Evolutionary conservation across 2,113 vertebrate genomes (phyloP), one percentile per base, ranked within the genome.

Genomic region (Triplophysa tibetana): DNA sequence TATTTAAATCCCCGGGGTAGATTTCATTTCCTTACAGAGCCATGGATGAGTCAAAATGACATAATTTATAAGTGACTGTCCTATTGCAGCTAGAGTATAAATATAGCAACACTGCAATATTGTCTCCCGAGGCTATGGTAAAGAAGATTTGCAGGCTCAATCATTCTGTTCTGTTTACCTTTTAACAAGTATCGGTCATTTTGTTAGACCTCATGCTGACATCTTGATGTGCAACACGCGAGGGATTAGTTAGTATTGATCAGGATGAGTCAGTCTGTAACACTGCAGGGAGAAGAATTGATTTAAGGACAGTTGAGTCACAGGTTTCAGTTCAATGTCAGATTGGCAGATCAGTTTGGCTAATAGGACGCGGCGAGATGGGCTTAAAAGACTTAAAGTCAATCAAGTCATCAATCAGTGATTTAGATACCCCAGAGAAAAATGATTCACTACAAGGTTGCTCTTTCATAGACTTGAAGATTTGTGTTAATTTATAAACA

Each of bases 161-260:
- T 56, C n/a, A 14, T 64, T 79, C 70, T 69, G 21, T 60, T 29
- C 41, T 63, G 41, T 74, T 52, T 68, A 70, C 24, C n/a, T 68
- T 33, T 23, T 50, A 56, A 13, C 62, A 73, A n/a, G 33, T 75
- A 41, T 26, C 50, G 24, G 33, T 4, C 8, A 43, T 54, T 75
- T 75, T 54, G 67, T 75, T 81, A 16, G 63, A 41, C 29, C 26
- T 38, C 54, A 16, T 14, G 73, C 52, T 78, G 64, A 21, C 9
- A 61, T 61, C 8, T 33, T 7, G 10, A 38, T 63, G 14, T 54
- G 0, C 23, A 60, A 7, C 8, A 80, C 56, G 58, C 9, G 13
- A 80, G 26, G 58, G 73, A 58, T 67, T 63, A 65, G 43, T 50
- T 12, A 58, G 29, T 83, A 79, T 84, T 76, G 65, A 86, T 79